Percentiles rank a stretch among this genome's conserved stretches.
Conservation (phyloP, 1,140 invertebrate species). For the Ganaspis sp. region DNA sequence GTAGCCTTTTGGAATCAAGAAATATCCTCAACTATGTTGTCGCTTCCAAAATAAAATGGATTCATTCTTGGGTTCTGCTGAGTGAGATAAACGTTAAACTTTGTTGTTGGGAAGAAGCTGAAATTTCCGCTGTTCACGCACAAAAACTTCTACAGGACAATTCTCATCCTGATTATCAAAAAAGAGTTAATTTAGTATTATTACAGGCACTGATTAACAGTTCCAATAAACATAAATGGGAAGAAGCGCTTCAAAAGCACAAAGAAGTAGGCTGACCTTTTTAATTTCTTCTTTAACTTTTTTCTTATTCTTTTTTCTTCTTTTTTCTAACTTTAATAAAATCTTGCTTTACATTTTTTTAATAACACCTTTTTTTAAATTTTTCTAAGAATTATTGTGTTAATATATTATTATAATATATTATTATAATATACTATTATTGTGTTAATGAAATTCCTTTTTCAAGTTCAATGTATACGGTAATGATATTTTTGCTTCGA, state of each 20-base stretch:
- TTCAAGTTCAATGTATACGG: no score
- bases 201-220: constrained; percentile 70
- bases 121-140: constrained; percentile 75
- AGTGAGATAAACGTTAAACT: constrained; percentile 77
- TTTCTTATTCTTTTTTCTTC: constrained; percentile 33
- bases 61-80: constrained; percentile 74
- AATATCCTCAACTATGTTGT: constrained; percentile 72
- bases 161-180: constrained; percentile 53
- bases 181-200: constrained; percentile 60
- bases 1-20: constrained; percentile 77
- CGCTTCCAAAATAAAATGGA: constrained; percentile 58
- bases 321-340: constrained; percentile 34
- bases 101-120: constrained; percentile 78
- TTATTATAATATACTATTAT: no score
- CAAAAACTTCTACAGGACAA: constrained; percentile 59
- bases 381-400: no score
- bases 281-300: constrained; percentile 36
- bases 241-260: constrained; percentile 70
- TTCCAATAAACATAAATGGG: constrained; percentile 75
- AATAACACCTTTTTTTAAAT: no score
- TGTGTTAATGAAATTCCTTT: no score
- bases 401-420: no score
- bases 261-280: constrained; percentile 64
- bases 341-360: constrained; percentile 35
- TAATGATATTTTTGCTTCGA: constrained; percentile 53